Evolutionary conservation across 1,140 invertebrate genomes (phyloP), one percentile per base, ranked within the genome.

Genomic region (Agraylea sexmaculata): DNA sequence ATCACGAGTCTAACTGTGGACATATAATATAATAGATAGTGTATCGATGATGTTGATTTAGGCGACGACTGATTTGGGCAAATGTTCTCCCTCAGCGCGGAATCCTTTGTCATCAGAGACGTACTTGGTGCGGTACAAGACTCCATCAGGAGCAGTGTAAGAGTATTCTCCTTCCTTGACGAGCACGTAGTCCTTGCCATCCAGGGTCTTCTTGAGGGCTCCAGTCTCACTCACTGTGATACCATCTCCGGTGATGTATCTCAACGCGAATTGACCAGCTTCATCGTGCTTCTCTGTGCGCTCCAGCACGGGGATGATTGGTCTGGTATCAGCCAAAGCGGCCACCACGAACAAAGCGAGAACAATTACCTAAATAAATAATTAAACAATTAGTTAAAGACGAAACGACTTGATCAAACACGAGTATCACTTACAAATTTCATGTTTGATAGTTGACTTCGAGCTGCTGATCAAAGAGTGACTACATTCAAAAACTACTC

Each of bases 171-270:
- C 60, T 29, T 55, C 54, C 21, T 53, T 50, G 28, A 53, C 46
- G 8, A 65, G 48, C 0, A 59, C 59, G 18, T 55, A 45, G 23
- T 51, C 59, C 16, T 45, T 51, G 3, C 53, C 52, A n/a, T 57
- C 52, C 8, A 32, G 13, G 7, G 50, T 43, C 2, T 57, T 54
- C 7, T 60, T 51, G 1, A 65, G 52, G 21, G 53, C 51, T 4
- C 60, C 60, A n/a, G 51, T 44, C 41, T 65, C 59, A 3, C 47
- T 49, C 6, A 63, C 53, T 0, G 55, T 46, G 13, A 53, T 62
- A 17, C 62, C 60, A 33, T 63, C 59, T 7, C 53, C 59, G 13
- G 59, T 59, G 22, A 59, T 43, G 45, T 63, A 66, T 4, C 57
- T 54, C 13, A 64, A 47, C 1, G 59, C 51, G 42, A 58, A 66